Evolutionary conservation across 1,140 invertebrate genomes (phyloP).

Genomic region (Drosophila insularis): DNA sequence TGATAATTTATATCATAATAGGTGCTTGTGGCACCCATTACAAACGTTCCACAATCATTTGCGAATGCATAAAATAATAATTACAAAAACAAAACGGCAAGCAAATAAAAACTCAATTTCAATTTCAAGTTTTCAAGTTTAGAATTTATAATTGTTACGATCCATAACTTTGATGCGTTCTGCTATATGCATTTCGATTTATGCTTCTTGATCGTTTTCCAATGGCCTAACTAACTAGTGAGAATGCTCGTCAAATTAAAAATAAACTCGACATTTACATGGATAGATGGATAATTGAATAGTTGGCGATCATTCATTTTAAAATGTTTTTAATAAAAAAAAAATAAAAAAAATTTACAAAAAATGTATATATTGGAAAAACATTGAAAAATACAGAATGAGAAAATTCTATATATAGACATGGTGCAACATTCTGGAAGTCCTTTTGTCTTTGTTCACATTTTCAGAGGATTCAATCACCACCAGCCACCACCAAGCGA

Average conservation of each 20-base stretch:
- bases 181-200: slow-evolving; percentile 27
- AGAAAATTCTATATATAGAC: slow-evolving; percentile 3
- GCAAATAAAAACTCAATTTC: not conserved
- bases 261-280: not conserved
- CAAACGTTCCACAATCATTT: slow-evolving; percentile 48
- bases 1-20: not conserved
- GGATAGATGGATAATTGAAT: not conserved
- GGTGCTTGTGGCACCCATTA: slow-evolving; percentile 4
- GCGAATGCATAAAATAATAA: slow-evolving; percentile 54
- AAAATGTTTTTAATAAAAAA: slow-evolving; percentile 16
- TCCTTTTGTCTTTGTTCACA: not conserved
- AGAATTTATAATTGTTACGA: slow-evolving; percentile 65
- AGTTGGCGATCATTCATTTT: not conserved
- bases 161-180: slow-evolving; percentile 47
- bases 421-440: slow-evolving; percentile 6
- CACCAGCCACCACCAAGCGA: slow-evolving; percentile 44
- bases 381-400: slow-evolving; percentile 19
- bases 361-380: slow-evolving; percentile 4
- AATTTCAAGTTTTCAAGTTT: slow-evolving; percentile 17
- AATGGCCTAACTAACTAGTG: not conserved
- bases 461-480: slow-evolving; percentile 13
- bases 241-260: slow-evolving; percentile 1
- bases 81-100: slow-evolving; percentile 30
- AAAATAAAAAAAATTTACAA: slow-evolving; percentile 8
- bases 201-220: slow-evolving; percentile 3